Conservation (phyloP, 2,113 vertebrate genomes). For the Neogale vison region DNA sequence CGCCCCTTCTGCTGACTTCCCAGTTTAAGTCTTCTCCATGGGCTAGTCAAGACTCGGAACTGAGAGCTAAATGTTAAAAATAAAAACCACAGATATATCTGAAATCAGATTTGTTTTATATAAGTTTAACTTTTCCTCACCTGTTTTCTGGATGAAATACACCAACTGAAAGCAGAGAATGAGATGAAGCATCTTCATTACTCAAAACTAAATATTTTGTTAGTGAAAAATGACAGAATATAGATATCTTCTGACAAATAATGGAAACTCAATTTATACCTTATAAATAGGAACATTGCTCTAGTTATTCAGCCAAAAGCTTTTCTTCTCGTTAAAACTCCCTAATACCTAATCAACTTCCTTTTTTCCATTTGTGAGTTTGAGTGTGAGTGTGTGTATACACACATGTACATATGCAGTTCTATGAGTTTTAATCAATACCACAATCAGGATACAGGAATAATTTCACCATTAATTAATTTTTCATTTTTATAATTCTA, state of each 20-base stretch:
- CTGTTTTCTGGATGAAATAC: background rate
- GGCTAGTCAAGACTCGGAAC: background rate
- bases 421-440: constrained; percentile 1
- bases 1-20: background rate
- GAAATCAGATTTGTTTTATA: background rate
- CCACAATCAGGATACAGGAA: background rate
- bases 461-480: background rate
- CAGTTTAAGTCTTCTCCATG: background rate
- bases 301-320: background rate
- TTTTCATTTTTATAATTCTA: constrained; percentile 29
- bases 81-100: constrained; percentile 10
- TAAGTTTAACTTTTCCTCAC: background rate
- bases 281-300: background rate
- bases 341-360: background rate
- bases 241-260: background rate
- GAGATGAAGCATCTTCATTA: background rate
- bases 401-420: background rate
- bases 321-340: constrained; percentile 12
- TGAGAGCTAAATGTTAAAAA: constrained; percentile 25
- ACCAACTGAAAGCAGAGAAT: background rate
- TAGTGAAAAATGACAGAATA: constrained; percentile 9
- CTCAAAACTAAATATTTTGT: constrained; percentile 33
- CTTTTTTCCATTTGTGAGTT: background rate
- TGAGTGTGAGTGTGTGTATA: background rate
- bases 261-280: background rate